Evolutionary conservation across 2,797 vertebrate species (phyloP).

Genomic region (Macropodus opercularis): DNA sequence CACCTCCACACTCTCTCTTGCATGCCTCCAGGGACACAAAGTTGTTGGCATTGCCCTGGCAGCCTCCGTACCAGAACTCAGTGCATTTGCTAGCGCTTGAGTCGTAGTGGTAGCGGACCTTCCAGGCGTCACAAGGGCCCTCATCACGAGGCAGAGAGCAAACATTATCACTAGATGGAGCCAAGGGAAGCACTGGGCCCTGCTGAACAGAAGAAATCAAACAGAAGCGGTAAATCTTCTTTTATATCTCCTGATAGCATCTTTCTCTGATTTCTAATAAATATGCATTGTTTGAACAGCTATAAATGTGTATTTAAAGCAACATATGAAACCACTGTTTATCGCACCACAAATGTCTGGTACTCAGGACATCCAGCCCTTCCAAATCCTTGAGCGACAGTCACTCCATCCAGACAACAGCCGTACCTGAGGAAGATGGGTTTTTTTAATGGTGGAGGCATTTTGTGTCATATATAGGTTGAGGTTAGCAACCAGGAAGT

Average conservation of each 20-base stretch:
- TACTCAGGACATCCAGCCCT: slow-evolving; percentile 82
- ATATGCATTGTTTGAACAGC: background rate
- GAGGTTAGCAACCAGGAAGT: background rate
- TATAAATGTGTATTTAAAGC: slow-evolving; percentile 3
- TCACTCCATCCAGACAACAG: slow-evolving; percentile 90
- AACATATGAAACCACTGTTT: background rate
- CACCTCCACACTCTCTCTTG: slow-evolving; percentile 75
- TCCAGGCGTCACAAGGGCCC: slow-evolving; percentile 88
- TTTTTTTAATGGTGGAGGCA: background rate
- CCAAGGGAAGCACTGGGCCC: slow-evolving; percentile 26
- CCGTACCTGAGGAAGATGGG: slow-evolving; percentile 81
- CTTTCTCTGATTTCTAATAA: no score
- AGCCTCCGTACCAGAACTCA: slow-evolving; percentile 92
- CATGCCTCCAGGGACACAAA: slow-evolving; percentile 86
- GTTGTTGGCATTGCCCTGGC: slow-evolving; percentile 91
- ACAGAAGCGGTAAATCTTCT: background rate
- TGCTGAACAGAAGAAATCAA: slow-evolving; percentile 10
- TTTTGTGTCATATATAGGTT: background rate
- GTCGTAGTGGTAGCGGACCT: slow-evolving; percentile 86
- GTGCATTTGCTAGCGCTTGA: slow-evolving; percentile 80
- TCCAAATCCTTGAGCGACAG: slow-evolving; percentile 81
- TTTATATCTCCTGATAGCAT: no score
- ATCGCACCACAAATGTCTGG: slow-evolving; percentile 52
- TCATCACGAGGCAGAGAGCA: slow-evolving; percentile 87
- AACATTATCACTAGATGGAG: slow-evolving; percentile 28